Base-by-base conservation (phyloP, 2,113 vertebrate genomes). In the Bothrops jararaca region DNA sequence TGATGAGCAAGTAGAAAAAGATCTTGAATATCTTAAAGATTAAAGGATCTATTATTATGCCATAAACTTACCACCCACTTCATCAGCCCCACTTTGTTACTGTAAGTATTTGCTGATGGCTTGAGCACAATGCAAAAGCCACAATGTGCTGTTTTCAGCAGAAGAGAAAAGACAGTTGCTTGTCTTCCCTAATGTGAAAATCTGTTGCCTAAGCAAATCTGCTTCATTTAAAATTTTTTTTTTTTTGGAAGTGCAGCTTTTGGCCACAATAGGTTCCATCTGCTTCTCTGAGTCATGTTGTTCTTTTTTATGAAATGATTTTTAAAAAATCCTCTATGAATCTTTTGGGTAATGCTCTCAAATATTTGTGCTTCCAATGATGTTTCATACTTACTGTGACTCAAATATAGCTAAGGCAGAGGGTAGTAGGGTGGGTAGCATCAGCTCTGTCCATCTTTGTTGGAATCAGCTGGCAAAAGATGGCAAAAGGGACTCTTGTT, bases 281-380 rank as follows among this genome's bases (percentile, higher is more conserved):
- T 90, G 91, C 88, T 92, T 52, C 80, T 92, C 92, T 93, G 89
- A 95, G 93, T 93, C 89, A 89, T 5, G 56, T 60, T 88, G 93
- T 50, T 92, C 90, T 69, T 91, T 69, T 64, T 26, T 34, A 34
- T 50, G 34, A 64, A 92, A 90, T 52, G 86, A 39, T 94, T 93
- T 1, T 1, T n/a, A 92, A 92, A 95, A 92, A 95, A 92, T 23
- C 56, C 91, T 64, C 88, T 50, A 22, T 69, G 45, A 88, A 50
- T 24, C 74, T 93, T 90, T 57, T 93, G 45, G 69, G 93, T 92
- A 95, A 88, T 93, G 95, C 95, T 92, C 87, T 93, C 91, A 50
- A 69, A 90, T 57, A 57, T 64, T 92, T 39, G 54, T 86, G 90
- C 95, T 86, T 89, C 89, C 92, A 92, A 1, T 0, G 87, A 93